A percentile compares a stretch with the other conserved stretches of the same genome.
These are phyloP conservation scores for Clanis bilineata DNA, from an alignment of 2,888 invertebrate species.

Conservation along the genomic window DNA sequence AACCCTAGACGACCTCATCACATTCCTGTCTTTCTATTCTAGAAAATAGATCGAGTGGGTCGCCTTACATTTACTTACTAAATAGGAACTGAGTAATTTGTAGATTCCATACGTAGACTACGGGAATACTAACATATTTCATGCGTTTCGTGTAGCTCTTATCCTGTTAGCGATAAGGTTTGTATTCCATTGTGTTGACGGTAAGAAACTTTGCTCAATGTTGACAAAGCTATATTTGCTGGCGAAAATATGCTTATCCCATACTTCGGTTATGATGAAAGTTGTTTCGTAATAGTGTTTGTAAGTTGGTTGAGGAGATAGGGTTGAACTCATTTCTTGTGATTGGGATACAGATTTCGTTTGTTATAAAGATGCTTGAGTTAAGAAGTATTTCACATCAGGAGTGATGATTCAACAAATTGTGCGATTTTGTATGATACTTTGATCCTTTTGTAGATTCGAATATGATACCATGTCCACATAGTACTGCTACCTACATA, in stretches of 20 bases:
- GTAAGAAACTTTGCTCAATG: background rate
- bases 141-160: background rate
- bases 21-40: slow-evolving; percentile 1
- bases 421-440: background rate
- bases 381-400: background rate
- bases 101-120: background rate
- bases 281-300: background rate
- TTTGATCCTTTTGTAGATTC: background rate
- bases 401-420: background rate
- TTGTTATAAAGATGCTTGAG: background rate
- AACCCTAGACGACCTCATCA: background rate
- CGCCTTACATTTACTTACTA: slow-evolving; percentile 11
- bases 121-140: background rate
- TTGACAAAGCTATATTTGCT: background rate
- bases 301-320: background rate
- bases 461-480: background rate
- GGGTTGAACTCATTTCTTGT: background rate
- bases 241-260: background rate
- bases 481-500: too few relatives aligned
- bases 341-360: background rate
- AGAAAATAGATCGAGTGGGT: slow-evolving; percentile 11
- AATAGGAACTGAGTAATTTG: slow-evolving; percentile 15
- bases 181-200: background rate
- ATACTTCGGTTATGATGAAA: background rate
- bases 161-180: background rate